phyloP scores from a whole-genome alignment of 1,140 invertebrate genomes.

The Penaeus indicus region DNA sequence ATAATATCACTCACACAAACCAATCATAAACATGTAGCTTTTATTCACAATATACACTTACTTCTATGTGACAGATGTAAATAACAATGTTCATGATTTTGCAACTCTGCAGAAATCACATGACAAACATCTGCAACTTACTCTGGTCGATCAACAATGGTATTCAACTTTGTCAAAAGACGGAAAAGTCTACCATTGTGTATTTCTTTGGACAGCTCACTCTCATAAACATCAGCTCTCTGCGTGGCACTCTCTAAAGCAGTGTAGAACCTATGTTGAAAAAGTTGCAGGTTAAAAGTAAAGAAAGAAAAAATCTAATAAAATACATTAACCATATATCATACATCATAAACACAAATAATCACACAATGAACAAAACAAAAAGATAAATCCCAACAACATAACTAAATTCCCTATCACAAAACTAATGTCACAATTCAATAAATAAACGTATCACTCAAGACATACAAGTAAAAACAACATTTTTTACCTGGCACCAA shows the following conservation, averaged over 20 bases:
- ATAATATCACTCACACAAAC: too few relatives aligned
- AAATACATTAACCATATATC: too few relatives aligned
- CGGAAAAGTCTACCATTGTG: constrained; percentile 95
- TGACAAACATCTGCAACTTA: constrained; percentile 72
- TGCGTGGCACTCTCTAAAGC: constrained; percentile 92
- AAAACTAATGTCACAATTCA: too few relatives aligned
- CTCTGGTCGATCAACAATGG: constrained; percentile 95
- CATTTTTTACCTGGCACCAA: constrained; percentile 75
- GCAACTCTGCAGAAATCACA: neutral
- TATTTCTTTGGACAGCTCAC: constrained; percentile 91
- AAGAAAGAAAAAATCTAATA: neutral
- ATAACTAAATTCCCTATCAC: too few relatives aligned
- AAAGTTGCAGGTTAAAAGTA: neutral
- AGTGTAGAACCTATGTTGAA: constrained; percentile 86
- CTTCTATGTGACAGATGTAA: too few relatives aligned
- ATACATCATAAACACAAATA: too few relatives aligned
- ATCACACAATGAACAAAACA: too few relatives aligned
- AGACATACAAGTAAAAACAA: neutral
- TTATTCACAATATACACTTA: too few relatives aligned
- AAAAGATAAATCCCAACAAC: too few relatives aligned
- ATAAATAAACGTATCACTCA: neutral
- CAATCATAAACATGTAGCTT: too few relatives aligned
- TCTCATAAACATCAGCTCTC: constrained; percentile 88
- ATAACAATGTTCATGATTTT: too few relatives aligned
- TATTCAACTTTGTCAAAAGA: constrained; percentile 89